Conservation (phyloP, 1,140 invertebrate genomes). For the Pissodes strobi region DNA sequence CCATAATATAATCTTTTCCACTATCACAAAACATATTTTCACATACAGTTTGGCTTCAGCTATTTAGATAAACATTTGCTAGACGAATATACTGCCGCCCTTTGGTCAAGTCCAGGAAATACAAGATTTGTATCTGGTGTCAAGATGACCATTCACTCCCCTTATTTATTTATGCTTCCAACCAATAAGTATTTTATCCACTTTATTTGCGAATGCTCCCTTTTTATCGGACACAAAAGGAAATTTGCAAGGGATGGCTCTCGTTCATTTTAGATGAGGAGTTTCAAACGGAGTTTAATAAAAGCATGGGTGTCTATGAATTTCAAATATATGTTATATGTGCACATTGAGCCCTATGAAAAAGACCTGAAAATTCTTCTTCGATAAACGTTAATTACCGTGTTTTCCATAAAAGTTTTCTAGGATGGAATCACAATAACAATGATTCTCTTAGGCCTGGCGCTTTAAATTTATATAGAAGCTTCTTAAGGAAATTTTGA, state of each 20-base stretch:
- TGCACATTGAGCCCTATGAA: too few relatives aligned
- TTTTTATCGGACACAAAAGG: constrained; percentile 26
- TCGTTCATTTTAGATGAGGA: constrained; percentile 5
- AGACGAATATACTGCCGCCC: constrained; percentile 46
- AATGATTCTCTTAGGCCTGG: too few relatives aligned
- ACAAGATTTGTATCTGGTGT: constrained; percentile 50
- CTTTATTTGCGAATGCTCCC: constrained; percentile 18
- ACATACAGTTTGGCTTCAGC: constrained; percentile 27
- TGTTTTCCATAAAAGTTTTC: too few relatives aligned
- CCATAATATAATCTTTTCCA: constrained; percentile 1
- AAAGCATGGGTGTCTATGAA: neutral
- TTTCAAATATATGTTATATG: too few relatives aligned
- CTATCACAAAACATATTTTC: constrained; percentile 19
- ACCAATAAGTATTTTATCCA: constrained; percentile 20
- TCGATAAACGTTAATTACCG: too few relatives aligned
- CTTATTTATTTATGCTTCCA: constrained; percentile 38
- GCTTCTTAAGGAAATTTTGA: too few relatives aligned
- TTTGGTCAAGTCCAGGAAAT: constrained; percentile 50
- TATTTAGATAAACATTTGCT: constrained; percentile 49
- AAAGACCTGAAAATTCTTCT: too few relatives aligned
- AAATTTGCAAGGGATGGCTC: constrained; percentile 10
- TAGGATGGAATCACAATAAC: too few relatives aligned
- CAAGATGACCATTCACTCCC: constrained; percentile 43
- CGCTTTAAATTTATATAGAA: too few relatives aligned
- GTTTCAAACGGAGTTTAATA: neutral